Evolutionary conservation across 2,888 invertebrate species (phyloP).

Genomic region (Machimus rusticus): DNA sequence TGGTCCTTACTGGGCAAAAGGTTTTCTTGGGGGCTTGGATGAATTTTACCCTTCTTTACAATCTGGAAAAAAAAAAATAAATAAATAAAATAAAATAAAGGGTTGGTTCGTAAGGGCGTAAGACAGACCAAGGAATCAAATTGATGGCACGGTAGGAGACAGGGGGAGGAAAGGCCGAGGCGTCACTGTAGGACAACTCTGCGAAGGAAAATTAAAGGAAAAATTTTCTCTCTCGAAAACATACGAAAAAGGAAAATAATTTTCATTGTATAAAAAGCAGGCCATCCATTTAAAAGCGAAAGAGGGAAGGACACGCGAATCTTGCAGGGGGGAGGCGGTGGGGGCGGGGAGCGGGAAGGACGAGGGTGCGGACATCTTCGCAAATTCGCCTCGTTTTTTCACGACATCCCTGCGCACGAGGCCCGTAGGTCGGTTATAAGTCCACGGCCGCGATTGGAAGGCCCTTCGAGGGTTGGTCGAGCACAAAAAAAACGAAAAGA

Average conservation of each 20-base stretch:
- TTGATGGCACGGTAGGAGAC: background rate
- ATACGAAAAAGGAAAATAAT: constrained; percentile 35
- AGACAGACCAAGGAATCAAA: background rate
- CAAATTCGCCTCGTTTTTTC: background rate
- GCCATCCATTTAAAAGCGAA: constrained; percentile 15
- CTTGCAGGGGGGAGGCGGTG: background rate
- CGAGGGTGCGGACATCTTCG: background rate
- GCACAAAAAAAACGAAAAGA: too few relatives aligned
- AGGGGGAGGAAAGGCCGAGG: too few relatives aligned
- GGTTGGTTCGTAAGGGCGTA: background rate
- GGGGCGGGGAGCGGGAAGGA: too few relatives aligned
- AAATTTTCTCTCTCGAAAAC: constrained; percentile 15
- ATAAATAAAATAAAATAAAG: background rate
- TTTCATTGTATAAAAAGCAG: constrained; percentile 41
- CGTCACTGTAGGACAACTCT: background rate
- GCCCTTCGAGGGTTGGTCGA: too few relatives aligned
- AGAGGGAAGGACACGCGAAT: background rate
- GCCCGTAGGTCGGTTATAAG: background rate
- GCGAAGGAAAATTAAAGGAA: constrained; percentile 22
- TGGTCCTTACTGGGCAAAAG: background rate
- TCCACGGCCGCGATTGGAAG: too few relatives aligned
- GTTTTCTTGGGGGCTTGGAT: background rate
- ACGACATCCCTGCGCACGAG: background rate
- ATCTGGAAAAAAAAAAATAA: background rate
- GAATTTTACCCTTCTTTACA: background rate